Percentiles rank a stretch among this genome's conserved stretches.
Evolutionary conservation across 2,113 vertebrate genomes (phyloP).

Genomic region (Lucifuga dentata): DNA sequence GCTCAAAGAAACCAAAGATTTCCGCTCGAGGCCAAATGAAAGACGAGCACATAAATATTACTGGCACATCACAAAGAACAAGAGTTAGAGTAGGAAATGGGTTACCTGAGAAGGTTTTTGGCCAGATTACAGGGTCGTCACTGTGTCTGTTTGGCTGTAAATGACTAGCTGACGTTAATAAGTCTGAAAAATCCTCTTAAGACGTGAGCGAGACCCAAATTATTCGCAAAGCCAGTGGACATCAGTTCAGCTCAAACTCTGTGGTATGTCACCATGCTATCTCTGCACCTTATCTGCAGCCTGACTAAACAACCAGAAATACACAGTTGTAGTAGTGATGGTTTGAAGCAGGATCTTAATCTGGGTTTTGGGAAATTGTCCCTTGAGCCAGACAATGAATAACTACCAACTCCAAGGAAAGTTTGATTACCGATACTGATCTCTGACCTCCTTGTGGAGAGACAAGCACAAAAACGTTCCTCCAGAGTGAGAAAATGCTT

Average conservation of each 20-base stretch:
- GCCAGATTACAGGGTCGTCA: constrained; percentile 16
- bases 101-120: constrained; percentile 19
- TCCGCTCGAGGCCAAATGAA: background rate
- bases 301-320: too few relatives aligned
- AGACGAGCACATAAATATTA: background rate
- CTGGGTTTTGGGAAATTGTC: too few relatives aligned
- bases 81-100: constrained; percentile 23
- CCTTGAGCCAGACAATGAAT: background rate
- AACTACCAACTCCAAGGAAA: background rate
- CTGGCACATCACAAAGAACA: constrained; percentile 21
- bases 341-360: too few relatives aligned
- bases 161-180: constrained; percentile 23
- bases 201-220: background rate
- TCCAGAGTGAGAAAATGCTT: background rate
- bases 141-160: constrained; percentile 21
- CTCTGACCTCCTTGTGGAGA: background rate
- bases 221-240: too few relatives aligned
- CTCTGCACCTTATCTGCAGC: too few relatives aligned
- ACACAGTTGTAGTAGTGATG: too few relatives aligned
- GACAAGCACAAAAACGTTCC: background rate
- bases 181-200: constrained; percentile 26
- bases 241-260: too few relatives aligned
- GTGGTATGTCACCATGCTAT: too few relatives aligned
- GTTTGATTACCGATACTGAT: background rate
- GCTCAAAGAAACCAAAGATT: background rate